These are phyloP conservation scores for Dolichallabes microphthalmus DNA, from an alignment of 2,113 vertebrate species.

Conservation along the genomic window DNA sequence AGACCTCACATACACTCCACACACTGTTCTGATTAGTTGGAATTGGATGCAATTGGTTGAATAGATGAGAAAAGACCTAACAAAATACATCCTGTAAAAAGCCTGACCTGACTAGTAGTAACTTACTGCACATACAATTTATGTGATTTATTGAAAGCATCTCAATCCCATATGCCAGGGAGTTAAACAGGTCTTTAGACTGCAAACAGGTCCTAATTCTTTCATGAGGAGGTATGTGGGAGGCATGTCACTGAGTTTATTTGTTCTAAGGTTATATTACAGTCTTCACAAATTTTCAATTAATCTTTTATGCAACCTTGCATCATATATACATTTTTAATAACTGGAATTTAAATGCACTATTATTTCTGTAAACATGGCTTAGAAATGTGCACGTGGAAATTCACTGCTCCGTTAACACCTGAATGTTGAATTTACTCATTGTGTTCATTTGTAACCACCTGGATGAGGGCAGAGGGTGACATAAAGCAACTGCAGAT, in stretches of 20 bases:
- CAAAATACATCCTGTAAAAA: background rate
- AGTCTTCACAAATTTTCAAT: background rate
- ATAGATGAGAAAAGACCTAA: background rate
- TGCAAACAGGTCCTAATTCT: background rate
- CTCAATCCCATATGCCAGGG: background rate
- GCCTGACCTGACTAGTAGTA: background rate
- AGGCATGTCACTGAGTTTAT: background rate
- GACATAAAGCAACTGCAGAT: background rate
- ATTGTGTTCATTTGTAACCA: background rate
- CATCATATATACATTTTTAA: background rate
- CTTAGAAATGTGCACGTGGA: background rate
- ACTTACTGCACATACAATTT: background rate
- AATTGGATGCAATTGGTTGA: background rate
- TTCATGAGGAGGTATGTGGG: background rate
- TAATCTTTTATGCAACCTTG: background rate
- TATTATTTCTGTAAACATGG: background rate
- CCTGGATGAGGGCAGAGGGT: background rate
- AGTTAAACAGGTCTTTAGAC: background rate
- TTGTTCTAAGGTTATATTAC: background rate
- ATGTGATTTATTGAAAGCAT: background rate
- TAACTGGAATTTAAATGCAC: background rate
- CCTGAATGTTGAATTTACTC: background rate
- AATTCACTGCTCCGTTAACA: background rate
- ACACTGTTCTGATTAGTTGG: conserved; percentile 5
- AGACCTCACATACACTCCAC: conserved; percentile 58